Conservation (phyloP, 2,888 invertebrate genomes). For the Leptura quadrifasciata region DNA sequence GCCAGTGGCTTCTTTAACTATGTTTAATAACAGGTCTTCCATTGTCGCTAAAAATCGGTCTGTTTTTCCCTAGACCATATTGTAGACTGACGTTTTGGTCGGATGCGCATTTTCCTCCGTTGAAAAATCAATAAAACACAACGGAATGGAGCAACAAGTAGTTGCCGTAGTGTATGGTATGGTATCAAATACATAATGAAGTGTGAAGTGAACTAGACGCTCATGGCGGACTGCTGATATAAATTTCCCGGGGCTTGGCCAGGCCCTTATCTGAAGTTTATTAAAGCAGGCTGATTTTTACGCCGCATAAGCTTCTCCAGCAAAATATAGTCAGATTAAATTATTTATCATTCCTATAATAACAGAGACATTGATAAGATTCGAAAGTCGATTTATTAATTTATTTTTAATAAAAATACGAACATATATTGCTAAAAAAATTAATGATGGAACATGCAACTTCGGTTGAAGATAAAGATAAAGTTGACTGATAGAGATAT, state of each 20-base stretch:
- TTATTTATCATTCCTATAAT: too few species aligned
- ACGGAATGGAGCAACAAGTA: slow-evolving; percentile 49
- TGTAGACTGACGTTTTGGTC: slow-evolving; percentile 41
- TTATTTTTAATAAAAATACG: too few species aligned
- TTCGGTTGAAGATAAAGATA: too few species aligned
- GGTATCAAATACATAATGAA: slow-evolving; percentile 17
- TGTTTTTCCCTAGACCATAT: slow-evolving; percentile 44
- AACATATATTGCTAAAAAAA: too few species aligned
- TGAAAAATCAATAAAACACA: slow-evolving; percentile 52
- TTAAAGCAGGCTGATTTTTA: not conserved
- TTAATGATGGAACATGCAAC: too few species aligned
- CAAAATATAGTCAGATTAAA: not conserved
- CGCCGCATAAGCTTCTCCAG: not conserved
- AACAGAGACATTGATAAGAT: too few species aligned
- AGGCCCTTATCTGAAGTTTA: slow-evolving; percentile 15
- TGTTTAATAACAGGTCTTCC: slow-evolving; percentile 91
- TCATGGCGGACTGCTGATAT: slow-evolving; percentile 28
- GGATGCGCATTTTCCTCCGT: slow-evolving; percentile 52
- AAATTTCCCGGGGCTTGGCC: slow-evolving; percentile 16
- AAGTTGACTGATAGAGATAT: too few species aligned
- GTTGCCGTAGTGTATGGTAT: slow-evolving; percentile 7
- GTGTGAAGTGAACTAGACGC: slow-evolving; percentile 8
- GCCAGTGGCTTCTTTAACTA: slow-evolving; percentile 89
- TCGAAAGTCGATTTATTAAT: too few species aligned
- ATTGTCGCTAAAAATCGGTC: slow-evolving; percentile 73